Evolutionary conservation across 2,888 invertebrate genomes (phyloP).

Genomic region (Chironomus riparius): DNA sequence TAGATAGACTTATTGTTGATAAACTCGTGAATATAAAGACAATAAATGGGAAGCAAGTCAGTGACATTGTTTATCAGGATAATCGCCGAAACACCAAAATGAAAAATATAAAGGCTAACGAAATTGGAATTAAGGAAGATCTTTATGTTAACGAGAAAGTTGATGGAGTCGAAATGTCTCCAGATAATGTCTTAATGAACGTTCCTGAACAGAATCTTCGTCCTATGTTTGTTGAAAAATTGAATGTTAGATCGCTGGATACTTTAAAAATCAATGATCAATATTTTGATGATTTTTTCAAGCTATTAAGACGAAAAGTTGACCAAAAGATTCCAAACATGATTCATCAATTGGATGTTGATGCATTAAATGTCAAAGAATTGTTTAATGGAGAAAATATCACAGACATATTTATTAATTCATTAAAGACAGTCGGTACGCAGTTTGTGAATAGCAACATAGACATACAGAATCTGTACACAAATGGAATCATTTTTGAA

Average conservation of each 20-base stretch:
- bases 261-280: background rate
- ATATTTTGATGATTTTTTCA: constrained; percentile 25
- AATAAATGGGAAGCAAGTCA: constrained; percentile 35
- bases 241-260: constrained; percentile 32
- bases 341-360: constrained; percentile 35
- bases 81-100: constrained; percentile 31
- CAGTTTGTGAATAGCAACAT: constrained; percentile 41
- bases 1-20: constrained; percentile 30
- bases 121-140: constrained; percentile 33
- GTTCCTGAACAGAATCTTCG: constrained; percentile 32
- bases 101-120: constrained; percentile 35
- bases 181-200: constrained; percentile 35
- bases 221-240: constrained; percentile 31
- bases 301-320: constrained; percentile 28
- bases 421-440: constrained; percentile 44
- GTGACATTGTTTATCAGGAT: constrained; percentile 33
- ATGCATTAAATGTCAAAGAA: constrained; percentile 42
- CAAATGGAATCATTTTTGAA: constrained; percentile 34
- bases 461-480: constrained; percentile 34
- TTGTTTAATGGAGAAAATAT: constrained; percentile 45
- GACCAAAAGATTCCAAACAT: constrained; percentile 28
- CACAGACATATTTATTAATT: constrained; percentile 40
- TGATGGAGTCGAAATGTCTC: constrained; percentile 35
- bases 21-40: constrained; percentile 31
- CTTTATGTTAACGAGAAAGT: constrained; percentile 32